These are phyloP conservation scores for Anoncus sp. DNA, from an alignment of 2,888 invertebrate genomes.

Conservation along the genomic window DNA sequence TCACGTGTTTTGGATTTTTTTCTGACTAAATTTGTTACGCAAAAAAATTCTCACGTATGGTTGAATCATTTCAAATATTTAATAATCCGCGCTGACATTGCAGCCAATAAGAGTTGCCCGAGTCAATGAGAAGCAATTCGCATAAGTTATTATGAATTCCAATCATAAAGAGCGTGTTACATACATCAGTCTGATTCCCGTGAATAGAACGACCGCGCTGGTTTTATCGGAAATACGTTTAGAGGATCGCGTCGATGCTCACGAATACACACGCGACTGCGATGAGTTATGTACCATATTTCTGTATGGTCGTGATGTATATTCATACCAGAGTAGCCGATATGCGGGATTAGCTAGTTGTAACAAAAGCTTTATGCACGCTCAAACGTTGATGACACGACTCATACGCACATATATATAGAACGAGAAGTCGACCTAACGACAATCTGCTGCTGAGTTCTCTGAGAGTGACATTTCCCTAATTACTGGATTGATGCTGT, in stretches of 20 bases:
- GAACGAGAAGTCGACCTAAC: conserved; percentile 11
- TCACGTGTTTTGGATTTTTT: background rate
- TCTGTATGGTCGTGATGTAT: conserved; percentile 11
- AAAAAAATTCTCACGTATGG: background rate
- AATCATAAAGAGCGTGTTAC: conserved; percentile 16
- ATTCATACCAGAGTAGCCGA: background rate
- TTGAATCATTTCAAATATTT: conserved; percentile 1
- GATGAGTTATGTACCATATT: conserved; percentile 35
- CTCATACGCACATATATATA: too few relatives aligned
- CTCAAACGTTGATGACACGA: too few relatives aligned
- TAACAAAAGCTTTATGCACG: too few relatives aligned
- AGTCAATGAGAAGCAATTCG: conserved; percentile 8
- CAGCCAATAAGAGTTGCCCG: conserved; percentile 1
- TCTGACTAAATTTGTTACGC: background rate
- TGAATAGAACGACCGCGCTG: conserved; percentile 20
- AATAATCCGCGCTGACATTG: background rate
- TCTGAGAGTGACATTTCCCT: conserved; percentile 29
- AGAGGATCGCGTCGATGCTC: conserved; percentile 20
- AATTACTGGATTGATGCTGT: conserved; percentile 21
- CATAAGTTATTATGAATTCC: conserved; percentile 21
- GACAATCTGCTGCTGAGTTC: background rate
- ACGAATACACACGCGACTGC: conserved; percentile 5
- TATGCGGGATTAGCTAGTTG: conserved; percentile 36
- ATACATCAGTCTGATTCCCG: conserved; percentile 22
- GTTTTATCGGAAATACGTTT: conserved; percentile 7